Base-by-base conservation (phyloP, 2,797 vertebrate species). In the Hydrolagus colliei region DNA sequence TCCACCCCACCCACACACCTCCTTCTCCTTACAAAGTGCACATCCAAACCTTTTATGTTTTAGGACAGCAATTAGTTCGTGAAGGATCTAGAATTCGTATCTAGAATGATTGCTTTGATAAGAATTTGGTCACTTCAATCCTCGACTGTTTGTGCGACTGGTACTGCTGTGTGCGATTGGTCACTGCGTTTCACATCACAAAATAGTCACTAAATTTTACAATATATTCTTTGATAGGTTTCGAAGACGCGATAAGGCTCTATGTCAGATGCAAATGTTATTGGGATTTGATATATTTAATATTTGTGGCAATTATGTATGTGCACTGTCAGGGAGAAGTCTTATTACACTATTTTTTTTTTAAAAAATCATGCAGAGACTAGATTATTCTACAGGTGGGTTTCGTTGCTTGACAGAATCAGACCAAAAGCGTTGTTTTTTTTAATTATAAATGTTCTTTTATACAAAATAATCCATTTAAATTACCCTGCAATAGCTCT, bases 401-500 rank as follows among this genome's bases (percentile, higher is more conserved):
- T 73, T 52, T 35, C 59, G 27, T 67, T 84, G 27, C 27, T 27
- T 27, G 20, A 84, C 67, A 84, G 79, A 84, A 84, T 84, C 79
- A 84, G 79, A 84, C 79, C 68, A 63, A 84, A 52, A 84, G 20
- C 41, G 32, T 63, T 20, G 35, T 84, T 84, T 84, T 84, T 68
- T 68, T 68, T 84, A 68, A 35, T 68, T 84, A 84, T 84, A 41
- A 67, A 67, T 32, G 68, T 84, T 65, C 41, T 75, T 84, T 84
- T 84, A 84, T 84, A 84, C 79, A 84, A 84, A 84, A 84, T 84
- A 84, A 67, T 84, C 79, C 68, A 84, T 67, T 84, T 84, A 71
- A 68, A 63, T 84, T 84, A 84, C 71, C 79, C 79, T 84, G 79
- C 65, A 84, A 84, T 68, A 84, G 79, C 79, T 84, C 63, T 63